A percentile compares a stretch with the other conserved stretches of the same genome.
Conservation (phyloP, 2,797 vertebrate genomes). For the Danio aesculapii region DNA sequence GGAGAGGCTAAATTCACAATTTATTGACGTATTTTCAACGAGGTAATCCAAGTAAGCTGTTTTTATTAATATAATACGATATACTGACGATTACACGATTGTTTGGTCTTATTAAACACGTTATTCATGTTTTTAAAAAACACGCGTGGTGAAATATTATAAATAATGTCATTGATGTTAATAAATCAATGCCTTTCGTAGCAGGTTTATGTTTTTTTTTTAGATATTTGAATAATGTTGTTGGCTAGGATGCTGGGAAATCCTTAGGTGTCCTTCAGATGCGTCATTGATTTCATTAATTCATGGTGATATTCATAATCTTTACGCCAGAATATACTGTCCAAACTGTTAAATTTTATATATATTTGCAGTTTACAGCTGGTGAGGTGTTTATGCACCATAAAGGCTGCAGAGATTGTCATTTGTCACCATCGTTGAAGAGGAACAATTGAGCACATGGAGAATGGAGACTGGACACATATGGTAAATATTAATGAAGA, state of each 20-base stretch:
- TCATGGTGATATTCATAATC: neutral
- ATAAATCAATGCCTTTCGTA: neutral
- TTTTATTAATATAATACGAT: neutral
- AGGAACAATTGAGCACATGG: slow-evolving; percentile 79
- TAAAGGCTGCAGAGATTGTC: slow-evolving; percentile 2
- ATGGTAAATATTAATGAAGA: slow-evolving; percentile 77
- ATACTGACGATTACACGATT: neutral
- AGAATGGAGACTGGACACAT: slow-evolving; percentile 91
- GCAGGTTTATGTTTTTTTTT: neutral
- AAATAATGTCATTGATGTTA: neutral
- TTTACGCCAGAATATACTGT: neutral
- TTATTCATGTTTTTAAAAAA: neutral
- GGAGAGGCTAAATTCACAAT: neutral
- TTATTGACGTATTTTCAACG: neutral
- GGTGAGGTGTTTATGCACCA: slow-evolving; percentile 5
- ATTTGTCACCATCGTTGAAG: slow-evolving; percentile 4
- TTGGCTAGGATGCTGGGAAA: neutral
- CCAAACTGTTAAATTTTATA: neutral
- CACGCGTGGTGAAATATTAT: neutral
- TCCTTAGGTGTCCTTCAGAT: neutral
- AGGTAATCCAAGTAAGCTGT: neutral
- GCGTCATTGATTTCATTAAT: neutral
- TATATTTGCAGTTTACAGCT: slow-evolving; percentile 36
- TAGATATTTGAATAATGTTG: neutral
- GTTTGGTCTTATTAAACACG: neutral